Evolutionary conservation across 2,113 vertebrate species (phyloP).

Genomic region (Regulus satrapa): DNA sequence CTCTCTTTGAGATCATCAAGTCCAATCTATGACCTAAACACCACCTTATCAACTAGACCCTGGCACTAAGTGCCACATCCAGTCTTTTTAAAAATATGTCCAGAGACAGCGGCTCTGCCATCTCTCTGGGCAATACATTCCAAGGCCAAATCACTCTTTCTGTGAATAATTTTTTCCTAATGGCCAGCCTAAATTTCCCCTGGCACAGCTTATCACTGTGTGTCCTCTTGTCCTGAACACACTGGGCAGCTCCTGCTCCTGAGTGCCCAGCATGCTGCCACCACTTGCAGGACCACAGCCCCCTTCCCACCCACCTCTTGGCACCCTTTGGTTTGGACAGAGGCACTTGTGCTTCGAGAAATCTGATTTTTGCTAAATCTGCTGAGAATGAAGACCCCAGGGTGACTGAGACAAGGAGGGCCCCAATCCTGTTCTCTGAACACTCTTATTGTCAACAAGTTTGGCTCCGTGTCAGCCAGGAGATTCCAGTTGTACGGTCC

Average conservation of each 20-base stretch:
- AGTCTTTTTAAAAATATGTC: background rate
- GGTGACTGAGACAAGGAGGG: background rate
- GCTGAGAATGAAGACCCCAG: background rate
- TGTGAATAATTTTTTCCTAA: background rate
- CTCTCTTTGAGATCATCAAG: background rate
- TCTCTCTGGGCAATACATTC: background rate
- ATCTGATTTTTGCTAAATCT: background rate
- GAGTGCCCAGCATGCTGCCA: rapidly evolving
- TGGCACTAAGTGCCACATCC: background rate
- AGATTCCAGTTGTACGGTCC: rapidly evolving
- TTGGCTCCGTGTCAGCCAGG: background rate
- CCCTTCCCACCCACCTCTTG: background rate
- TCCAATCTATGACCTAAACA: background rate
- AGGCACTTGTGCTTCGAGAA: background rate
- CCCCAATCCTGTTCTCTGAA: background rate
- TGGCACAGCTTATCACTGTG: background rate
- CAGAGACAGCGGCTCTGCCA: background rate
- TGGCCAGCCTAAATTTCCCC: background rate
- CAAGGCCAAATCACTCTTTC: background rate
- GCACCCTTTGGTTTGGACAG: rapidly evolving
- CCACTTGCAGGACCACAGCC: rapidly evolving
- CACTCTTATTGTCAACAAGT: rapidly evolving
- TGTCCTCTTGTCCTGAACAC: background rate
- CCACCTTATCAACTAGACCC: background rate
- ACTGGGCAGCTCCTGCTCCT: background rate